A percentile compares a stretch with the other conserved stretches of the same genome.
Evolutionary conservation across 1,140 invertebrate species (phyloP).

Genomic region (Dinoponera quadriceps): DNA sequence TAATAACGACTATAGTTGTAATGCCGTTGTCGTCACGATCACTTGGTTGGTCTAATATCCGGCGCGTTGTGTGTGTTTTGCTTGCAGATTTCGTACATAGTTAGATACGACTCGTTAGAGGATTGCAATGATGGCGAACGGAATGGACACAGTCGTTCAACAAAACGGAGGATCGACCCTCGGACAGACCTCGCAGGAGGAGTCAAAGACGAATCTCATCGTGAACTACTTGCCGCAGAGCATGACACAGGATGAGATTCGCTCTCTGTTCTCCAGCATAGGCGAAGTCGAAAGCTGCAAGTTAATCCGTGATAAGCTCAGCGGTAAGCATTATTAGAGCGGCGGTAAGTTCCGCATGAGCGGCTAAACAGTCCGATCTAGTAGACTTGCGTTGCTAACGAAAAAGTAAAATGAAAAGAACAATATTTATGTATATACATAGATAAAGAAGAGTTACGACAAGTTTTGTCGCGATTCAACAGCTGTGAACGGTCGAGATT

Average conservation of each 20-base stretch:
- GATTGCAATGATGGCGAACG: constrained; percentile 93
- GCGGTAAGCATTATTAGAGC: constrained; percentile 88
- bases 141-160: constrained; percentile 90
- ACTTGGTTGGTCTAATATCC: neutral
- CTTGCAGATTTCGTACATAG: constrained; percentile 85
- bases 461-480: too few relatives aligned
- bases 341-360: too few relatives aligned
- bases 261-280: constrained; percentile 98
- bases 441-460: too few relatives aligned
- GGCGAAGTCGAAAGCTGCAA: constrained; percentile 99
- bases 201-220: constrained; percentile 99
- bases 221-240: constrained; percentile 99
- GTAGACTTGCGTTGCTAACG: too few relatives aligned
- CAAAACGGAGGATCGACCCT: constrained; percentile 89
- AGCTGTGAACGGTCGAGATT: too few relatives aligned
- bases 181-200: constrained; percentile 92
- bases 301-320: constrained; percentile 98
- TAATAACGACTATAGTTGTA: neutral
- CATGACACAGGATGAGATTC: constrained; percentile 99
- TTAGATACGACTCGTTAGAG: constrained; percentile 75
- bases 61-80: constrained; percentile 36
- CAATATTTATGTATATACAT: too few relatives aligned
- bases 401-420: too few relatives aligned
- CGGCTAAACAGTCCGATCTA: too few relatives aligned
- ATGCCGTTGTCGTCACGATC: neutral